phyloP scores from a whole-genome alignment of 2,888 invertebrate genomes.

The Sphecodes monilicornis region DNA sequence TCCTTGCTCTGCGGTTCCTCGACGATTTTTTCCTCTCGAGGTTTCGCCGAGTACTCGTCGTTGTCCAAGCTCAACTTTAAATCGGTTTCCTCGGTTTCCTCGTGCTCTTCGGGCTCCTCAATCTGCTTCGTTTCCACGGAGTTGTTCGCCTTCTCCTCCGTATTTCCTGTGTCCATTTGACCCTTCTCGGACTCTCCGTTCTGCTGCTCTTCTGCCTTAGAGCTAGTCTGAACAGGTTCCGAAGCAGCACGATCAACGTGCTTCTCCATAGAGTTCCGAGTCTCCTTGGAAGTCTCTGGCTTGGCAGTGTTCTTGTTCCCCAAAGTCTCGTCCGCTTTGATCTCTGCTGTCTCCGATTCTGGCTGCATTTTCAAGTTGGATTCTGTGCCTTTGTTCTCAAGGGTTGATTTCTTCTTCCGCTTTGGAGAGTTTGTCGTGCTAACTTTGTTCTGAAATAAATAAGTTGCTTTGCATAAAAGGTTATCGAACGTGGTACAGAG shows the following conservation, averaged over 20 bases:
- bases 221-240: slow-evolving; percentile 25
- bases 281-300: neutral
- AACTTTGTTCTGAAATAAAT: slow-evolving; percentile 73
- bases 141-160: slow-evolving; percentile 36
- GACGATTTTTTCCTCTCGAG: slow-evolving; percentile 25
- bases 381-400: slow-evolving; percentile 44
- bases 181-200: slow-evolving; percentile 39
- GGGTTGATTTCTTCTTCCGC: slow-evolving; percentile 14
- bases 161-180: slow-evolving; percentile 10
- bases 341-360: slow-evolving; percentile 67
- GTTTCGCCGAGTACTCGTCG: slow-evolving; percentile 55
- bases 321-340: slow-evolving; percentile 56
- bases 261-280: slow-evolving; percentile 31
- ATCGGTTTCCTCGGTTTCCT: slow-evolving; percentile 52
- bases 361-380: slow-evolving; percentile 64
- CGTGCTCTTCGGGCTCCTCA: slow-evolving; percentile 45
- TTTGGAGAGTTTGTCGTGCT: slow-evolving; percentile 47
- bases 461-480: neutral
- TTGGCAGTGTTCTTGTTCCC: slow-evolving; percentile 51
- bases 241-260: slow-evolving; percentile 25
- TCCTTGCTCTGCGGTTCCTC: slow-evolving; percentile 1
- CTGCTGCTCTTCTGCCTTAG: slow-evolving; percentile 29
- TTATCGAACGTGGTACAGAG: neutral
- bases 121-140: slow-evolving; percentile 45
- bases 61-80: slow-evolving; percentile 57